Evolutionary conservation across 2,797 vertebrate genomes (phyloP), one percentile per base, ranked within the genome.

Genomic region (Coendou prehensilis): DNA sequence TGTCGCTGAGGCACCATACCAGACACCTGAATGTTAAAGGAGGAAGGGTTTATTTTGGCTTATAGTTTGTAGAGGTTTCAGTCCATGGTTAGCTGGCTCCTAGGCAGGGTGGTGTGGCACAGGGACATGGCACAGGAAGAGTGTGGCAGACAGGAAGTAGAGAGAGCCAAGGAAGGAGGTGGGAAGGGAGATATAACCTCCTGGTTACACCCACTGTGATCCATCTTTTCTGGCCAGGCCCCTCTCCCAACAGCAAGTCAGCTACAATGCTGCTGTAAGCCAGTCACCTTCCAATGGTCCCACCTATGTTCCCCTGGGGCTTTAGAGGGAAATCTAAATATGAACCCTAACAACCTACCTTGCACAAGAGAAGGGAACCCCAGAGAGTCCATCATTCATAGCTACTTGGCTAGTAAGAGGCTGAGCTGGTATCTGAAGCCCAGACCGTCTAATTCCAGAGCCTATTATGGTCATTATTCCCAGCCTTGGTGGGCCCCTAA

Each of bases 301-400:
- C 45, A 17, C 26, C 71, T 50, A 47, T 4, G 45, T 50, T 28
- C 41, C 73, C 45, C 4, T 7, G 45, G 30, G 45, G 14, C 13
- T 76, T 50, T 14, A 28, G 45, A 28, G 45, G 71, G 45, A 47
- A 45, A 15, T 50, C 26, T 28, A 47, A 15, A 47, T 5, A 50
- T 47, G 15, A 47, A 28, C 45, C 73, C 15, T 17, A 76, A 22
- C 73, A 50, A 28, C 57, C 15, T 4, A 5, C 61, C 78, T 75
- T 86, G 45, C 2, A 5, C 28, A 61, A 79, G 50, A 83, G 59
- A 85, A 75, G 8, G 0, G 6, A 76, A 33, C 41, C 23, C 69
- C 2, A 17, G 41, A 69, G 92, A 59, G 3, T 30, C 56, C 33
- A 7, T 17, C n/a, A 23, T 4, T 4, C 0, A 3, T 0, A 45